phyloP scores from a whole-genome alignment of 2,888 invertebrate genomes.

The Conistra vaccinii region DNA sequence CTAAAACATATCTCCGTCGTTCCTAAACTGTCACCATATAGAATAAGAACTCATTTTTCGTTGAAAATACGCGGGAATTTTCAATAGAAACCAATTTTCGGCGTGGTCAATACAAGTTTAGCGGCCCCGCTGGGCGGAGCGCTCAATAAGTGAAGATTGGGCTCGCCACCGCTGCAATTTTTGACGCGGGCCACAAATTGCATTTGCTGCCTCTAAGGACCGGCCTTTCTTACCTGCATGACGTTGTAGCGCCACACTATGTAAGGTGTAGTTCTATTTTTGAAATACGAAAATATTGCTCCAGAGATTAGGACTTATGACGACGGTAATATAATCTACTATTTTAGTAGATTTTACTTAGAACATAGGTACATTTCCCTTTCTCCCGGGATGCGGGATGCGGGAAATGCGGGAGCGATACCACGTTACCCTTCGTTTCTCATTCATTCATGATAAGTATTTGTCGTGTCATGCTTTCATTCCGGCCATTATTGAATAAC shows the following conservation, averaged over 20 bases:
- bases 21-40: conserved; percentile 49
- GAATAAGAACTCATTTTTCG: conserved; percentile 55
- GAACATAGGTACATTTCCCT: neutral
- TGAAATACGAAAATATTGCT: conserved; percentile 1
- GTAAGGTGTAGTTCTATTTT: conserved; percentile 3
- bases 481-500: conserved; percentile 5
- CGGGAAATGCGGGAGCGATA: neutral
- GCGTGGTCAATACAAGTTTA: conserved; percentile 74
- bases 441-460: conserved; percentile 14
- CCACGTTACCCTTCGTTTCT: neutral
- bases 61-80: conserved; percentile 64
- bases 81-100: conserved; percentile 77
- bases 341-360: conserved; percentile 2
- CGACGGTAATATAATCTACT: neutral
- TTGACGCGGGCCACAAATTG: conserved; percentile 81
- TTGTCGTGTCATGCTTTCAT: conserved; percentile 11
- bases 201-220: conserved; percentile 78
- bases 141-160: conserved; percentile 80
- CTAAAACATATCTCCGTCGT: conserved; percentile 24
- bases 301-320: neutral
- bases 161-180: conserved; percentile 77
- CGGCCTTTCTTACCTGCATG: conserved; percentile 57
- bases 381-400: neutral
- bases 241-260: conserved; percentile 36
- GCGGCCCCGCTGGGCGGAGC: conserved; percentile 62